These are phyloP conservation scores for Coccyzus lansbergi DNA, from an alignment of 2,797 vertebrate genomes.

Conservation along the genomic window DNA sequence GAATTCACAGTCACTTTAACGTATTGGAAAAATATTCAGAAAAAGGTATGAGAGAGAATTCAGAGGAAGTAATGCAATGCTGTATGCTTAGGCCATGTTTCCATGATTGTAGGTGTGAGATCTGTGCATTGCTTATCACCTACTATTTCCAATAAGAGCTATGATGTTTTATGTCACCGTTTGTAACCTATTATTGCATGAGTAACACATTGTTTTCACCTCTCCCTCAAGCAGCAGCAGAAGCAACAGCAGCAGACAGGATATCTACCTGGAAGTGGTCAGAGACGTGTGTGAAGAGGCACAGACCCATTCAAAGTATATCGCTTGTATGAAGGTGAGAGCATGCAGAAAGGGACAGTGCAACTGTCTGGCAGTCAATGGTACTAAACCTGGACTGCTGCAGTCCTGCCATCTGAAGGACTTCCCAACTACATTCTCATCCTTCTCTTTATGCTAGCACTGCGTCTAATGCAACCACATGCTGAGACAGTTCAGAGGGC, in stretches of 20 bases:
- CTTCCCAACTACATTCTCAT: background rate
- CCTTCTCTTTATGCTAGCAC: background rate
- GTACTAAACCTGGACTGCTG: background rate
- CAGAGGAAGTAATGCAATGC: background rate
- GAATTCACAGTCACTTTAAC: background rate
- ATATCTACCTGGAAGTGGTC: background rate
- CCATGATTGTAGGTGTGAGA: background rate
- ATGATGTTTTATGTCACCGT: background rate
- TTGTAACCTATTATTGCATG: background rate
- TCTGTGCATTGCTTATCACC: background rate
- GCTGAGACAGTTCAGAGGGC: background rate
- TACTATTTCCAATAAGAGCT: background rate
- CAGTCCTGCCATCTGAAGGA: background rate
- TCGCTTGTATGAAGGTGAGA: background rate
- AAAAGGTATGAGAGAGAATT: background rate
- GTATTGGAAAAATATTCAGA: background rate
- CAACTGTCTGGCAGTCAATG: rapidly evolving
- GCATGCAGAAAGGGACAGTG: background rate
- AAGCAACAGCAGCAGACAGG: background rate
- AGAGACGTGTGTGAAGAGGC: background rate
- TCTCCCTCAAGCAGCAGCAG: background rate
- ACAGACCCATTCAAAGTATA: background rate
- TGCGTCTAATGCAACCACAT: background rate
- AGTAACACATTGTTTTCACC: background rate
- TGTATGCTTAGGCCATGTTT: background rate